Evolutionary conservation across 2,888 invertebrate species (phyloP), one percentile per base, ranked within the genome.

Genomic region (Anorthoa munda): DNA sequence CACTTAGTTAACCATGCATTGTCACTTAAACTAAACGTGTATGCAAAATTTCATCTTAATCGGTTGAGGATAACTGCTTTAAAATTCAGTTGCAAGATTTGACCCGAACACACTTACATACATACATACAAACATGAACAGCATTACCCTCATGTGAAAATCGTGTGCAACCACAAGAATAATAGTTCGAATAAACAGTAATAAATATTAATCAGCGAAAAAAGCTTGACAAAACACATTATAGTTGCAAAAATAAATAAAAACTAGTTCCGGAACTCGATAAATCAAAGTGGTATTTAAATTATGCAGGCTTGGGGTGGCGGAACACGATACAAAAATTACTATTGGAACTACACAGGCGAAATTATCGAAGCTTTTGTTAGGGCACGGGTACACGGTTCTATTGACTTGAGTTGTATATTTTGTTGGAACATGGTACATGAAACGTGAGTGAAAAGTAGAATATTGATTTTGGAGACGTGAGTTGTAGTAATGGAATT

Each of bases 241-340:
- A 60, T 65, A 66, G 60, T 74, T 60, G 83, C 63, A 67, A 77
- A 83, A 77, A 66, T 72, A 76, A 76, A 66, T 63, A 81, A 81
- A 75, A 81, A 73, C 66, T 73, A 67, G 79, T 75, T 58, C 80
- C 77, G 75, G 72, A 75, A 81, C 72, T 66, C 63, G 72, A 90
- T 92, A 93, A 93, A 93, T 93, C 93, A 92, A 82, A 85, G 74
- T 66, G 72, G 84, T 85, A 88, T 91, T 92, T 90, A 92, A 92
- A 91, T 93, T 91, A 92, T 92, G 89, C 90, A 90, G 73, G 74
- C 80, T 72, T 74, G 84, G 64, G 87, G 86, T 73, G 81, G 83
- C 67, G 63, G 86, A 82, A 85, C 85, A 86, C 89, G 87, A 88
- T 88, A 88, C 86, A 83, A 87, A 85, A 89, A 88, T 88, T 86